Conservation (phyloP, 2,113 vertebrate genomes). For the Rhombomys opimus region DNA sequence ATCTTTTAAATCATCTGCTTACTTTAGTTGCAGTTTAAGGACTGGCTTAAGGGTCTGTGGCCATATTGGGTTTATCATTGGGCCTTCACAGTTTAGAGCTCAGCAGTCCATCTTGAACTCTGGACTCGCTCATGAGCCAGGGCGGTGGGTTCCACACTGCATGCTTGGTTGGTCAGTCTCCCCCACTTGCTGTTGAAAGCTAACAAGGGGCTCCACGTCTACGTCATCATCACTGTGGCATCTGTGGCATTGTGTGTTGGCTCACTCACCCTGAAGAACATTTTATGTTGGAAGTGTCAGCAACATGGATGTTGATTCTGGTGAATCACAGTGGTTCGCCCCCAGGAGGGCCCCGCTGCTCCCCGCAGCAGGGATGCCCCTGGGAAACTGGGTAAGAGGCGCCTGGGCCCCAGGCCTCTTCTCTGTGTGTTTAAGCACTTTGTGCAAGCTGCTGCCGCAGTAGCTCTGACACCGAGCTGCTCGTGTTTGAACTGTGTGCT, state of each 20-base stretch:
- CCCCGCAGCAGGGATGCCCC: not conserved
- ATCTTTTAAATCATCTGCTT: not conserved
- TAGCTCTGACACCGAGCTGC: slow-evolving; percentile 85
- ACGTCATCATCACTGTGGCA: not conserved
- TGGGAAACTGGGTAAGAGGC: slow-evolving; percentile 62
- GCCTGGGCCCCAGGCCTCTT: slow-evolving; percentile 75
- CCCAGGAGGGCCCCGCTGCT: not conserved
- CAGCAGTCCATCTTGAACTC: not conserved
- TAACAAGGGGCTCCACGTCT: not conserved
- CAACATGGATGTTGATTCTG: slow-evolving; percentile 32
- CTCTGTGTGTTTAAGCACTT: slow-evolving; percentile 73
- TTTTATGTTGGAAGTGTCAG: slow-evolving; percentile 51
- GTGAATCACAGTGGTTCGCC: not conserved
- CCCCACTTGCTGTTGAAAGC: slow-evolving; percentile 16
- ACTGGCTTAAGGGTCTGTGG: not conserved
- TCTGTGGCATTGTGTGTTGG: not conserved
- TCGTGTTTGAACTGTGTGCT: slow-evolving; percentile 87
- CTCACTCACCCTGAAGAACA: not conserved
- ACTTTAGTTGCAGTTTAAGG: not conserved
- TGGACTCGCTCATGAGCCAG: not conserved
- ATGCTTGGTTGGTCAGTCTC: not conserved
- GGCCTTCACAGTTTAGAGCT: not conserved
- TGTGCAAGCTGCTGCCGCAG: slow-evolving; percentile 74
- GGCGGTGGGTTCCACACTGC: not conserved
- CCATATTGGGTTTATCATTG: not conserved